Conservation (phyloP, 92 coral and sea anemone genomes). For the Paragorgia papillata region DNA sequence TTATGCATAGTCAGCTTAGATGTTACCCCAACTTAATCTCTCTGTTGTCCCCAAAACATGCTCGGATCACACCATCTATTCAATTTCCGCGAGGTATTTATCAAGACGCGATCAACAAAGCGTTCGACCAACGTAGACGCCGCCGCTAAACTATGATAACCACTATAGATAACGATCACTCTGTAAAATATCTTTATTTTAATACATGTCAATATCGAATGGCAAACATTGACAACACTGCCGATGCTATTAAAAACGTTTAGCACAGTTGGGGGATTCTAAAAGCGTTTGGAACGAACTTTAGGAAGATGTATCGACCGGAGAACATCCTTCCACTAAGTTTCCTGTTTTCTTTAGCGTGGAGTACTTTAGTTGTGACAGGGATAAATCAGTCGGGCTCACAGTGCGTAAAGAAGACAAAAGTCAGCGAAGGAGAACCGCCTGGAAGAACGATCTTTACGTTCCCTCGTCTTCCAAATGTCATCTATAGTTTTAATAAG, state of each 20-base stretch:
- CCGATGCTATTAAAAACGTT: too few relatives aligned
- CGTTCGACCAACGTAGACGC: constrained; percentile 6
- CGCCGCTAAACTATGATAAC: neutral
- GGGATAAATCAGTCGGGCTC: neutral
- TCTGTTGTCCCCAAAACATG: constrained; percentile 12
- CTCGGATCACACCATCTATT: neutral
- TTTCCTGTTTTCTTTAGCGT: neutral
- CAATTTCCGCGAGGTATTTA: constrained; percentile 8
- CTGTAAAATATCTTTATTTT: neutral
- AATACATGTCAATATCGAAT: neutral
- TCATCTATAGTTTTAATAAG: constrained; percentile 60
- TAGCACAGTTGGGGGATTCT: neutral
- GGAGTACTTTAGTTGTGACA: neutral
- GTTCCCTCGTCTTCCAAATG: constrained; percentile 58
- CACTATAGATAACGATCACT: constrained; percentile 26
- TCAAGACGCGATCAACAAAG: neutral
- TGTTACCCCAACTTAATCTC: constrained; percentile 5
- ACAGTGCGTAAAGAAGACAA: constrained; percentile 47
- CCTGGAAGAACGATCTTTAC: constrained; percentile 69
- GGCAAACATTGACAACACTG: neutral
- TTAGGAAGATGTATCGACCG: neutral
- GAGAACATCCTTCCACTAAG: neutral
- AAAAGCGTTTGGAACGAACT: neutral
- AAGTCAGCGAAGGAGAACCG: constrained; percentile 73
- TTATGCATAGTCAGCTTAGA: neutral